Conservation (phyloP, 2,888 invertebrate genomes). For the Synanthedon myopaeformis region DNA sequence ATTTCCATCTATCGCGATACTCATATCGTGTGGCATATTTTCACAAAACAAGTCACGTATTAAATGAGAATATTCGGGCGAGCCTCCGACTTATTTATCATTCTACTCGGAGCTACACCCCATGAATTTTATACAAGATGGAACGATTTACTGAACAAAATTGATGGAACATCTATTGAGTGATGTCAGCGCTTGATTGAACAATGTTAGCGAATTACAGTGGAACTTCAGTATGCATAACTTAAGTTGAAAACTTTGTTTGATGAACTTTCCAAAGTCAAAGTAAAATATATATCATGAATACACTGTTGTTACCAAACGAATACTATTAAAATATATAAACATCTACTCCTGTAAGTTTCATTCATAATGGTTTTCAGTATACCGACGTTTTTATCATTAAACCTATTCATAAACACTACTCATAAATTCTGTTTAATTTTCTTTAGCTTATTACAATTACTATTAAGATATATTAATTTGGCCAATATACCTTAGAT, state of each 20-base stretch:
- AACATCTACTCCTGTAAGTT: too few species aligned
- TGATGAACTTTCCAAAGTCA: neutral
- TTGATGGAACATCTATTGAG: constrained; percentile 67
- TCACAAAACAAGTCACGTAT: constrained; percentile 68
- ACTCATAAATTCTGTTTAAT: too few species aligned
- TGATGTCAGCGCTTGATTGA: constrained; percentile 57
- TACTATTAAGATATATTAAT: too few species aligned
- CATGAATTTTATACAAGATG: constrained; percentile 71
- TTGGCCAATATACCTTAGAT: too few species aligned
- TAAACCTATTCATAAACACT: too few species aligned
- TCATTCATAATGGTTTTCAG: too few species aligned
- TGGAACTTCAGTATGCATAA: constrained; percentile 1
- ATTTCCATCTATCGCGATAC: constrained; percentile 50
- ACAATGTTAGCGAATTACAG: constrained; percentile 24
- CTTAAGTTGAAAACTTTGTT: neutral
- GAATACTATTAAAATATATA: too few species aligned
- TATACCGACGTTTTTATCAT: too few species aligned
- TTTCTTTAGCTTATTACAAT: too few species aligned
- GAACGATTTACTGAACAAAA: constrained; percentile 67
- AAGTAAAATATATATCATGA: too few species aligned
- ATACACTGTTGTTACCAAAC: too few species aligned
- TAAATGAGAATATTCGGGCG: constrained; percentile 70
- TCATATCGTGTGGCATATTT: constrained; percentile 55
- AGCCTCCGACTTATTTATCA: constrained; percentile 68
- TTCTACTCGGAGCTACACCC: constrained; percentile 64